phyloP scores from a whole-genome alignment of 2,888 invertebrate genomes.

The Brachylomia viminalis region DNA sequence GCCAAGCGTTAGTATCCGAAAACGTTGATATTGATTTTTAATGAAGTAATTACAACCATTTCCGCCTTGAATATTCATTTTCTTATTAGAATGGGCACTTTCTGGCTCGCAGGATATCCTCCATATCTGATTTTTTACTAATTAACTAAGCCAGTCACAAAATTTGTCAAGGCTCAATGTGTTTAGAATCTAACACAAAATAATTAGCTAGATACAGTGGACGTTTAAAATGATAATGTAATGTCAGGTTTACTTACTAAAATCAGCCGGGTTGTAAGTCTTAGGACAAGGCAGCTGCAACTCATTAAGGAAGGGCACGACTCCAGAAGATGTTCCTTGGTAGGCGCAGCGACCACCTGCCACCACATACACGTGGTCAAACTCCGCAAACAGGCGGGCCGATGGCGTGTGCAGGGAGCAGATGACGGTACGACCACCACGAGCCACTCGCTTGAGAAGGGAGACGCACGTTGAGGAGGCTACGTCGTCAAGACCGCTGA shows the following conservation, averaged over 20 bases:
- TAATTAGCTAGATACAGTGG: not conserved
- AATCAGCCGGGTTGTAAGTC: slow-evolving; percentile 99
- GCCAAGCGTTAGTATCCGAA: too few relatives aligned
- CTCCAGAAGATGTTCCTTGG: slow-evolving; percentile 94
- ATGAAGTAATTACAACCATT: too few relatives aligned
- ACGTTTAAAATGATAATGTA: not conserved
- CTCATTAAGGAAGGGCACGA: slow-evolving; percentile 95
- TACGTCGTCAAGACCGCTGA: slow-evolving; percentile 97
- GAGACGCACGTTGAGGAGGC: slow-evolving; percentile 97
- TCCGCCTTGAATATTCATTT: too few relatives aligned
- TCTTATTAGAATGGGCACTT: too few relatives aligned
- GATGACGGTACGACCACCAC: slow-evolving; percentile 96
- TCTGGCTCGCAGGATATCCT: too few relatives aligned
- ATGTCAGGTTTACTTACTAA: slow-evolving; percentile 92
- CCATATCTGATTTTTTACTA: too few relatives aligned
- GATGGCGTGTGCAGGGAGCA: slow-evolving; percentile 99
- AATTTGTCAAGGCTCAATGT: not conserved
- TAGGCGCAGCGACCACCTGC: slow-evolving; percentile 97
- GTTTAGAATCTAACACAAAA: too few relatives aligned
- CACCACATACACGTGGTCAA: slow-evolving; percentile 97
- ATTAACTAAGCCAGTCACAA: not conserved
- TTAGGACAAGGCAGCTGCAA: slow-evolving; percentile 96
- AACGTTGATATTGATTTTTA: too few relatives aligned
- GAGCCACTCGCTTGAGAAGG: slow-evolving; percentile 95
- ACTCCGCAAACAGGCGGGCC: slow-evolving; percentile 96